Conservation (phyloP, 2,113 vertebrate genomes). For the Myodes glareolus region DNA sequence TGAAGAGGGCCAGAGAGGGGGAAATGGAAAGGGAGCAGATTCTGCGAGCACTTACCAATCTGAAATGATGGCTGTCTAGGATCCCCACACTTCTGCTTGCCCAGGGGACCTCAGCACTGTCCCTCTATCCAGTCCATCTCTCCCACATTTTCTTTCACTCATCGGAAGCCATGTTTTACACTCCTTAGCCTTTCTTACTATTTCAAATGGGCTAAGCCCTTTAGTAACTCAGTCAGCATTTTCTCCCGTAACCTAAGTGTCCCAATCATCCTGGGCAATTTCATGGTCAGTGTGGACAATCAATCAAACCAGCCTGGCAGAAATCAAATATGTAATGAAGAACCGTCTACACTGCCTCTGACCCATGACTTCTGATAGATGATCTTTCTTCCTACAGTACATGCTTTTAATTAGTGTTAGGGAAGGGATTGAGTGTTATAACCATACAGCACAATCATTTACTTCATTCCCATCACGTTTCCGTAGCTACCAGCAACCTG, state of each 20-base stretch:
- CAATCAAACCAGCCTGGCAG: background rate
- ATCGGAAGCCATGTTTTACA: background rate
- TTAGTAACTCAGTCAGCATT: background rate
- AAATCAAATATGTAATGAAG: slow-evolving; percentile 54
- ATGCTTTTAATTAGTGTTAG: background rate
- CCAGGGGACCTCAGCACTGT: background rate
- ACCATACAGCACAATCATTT: background rate
- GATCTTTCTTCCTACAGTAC: background rate
- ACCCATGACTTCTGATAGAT: background rate
- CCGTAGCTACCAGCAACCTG: background rate
- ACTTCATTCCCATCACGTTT: slow-evolving; percentile 17
- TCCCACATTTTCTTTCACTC: background rate
- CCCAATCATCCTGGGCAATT: background rate
- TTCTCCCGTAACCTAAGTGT: background rate
- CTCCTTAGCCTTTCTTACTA: background rate
- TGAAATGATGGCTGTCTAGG: background rate
- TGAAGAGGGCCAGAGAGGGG: too few relatives aligned
- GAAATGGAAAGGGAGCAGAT: fast-evolving
- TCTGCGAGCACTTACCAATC: too few relatives aligned
- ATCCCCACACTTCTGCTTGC: background rate
- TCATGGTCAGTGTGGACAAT: background rate
- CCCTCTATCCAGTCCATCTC: background rate
- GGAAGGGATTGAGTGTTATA: background rate
- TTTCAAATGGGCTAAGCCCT: background rate
- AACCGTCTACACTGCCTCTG: background rate